These are phyloP conservation scores for Willowsia nigromaculata DNA, from an alignment of 2,888 invertebrate genomes.

Conservation along the genomic window DNA sequence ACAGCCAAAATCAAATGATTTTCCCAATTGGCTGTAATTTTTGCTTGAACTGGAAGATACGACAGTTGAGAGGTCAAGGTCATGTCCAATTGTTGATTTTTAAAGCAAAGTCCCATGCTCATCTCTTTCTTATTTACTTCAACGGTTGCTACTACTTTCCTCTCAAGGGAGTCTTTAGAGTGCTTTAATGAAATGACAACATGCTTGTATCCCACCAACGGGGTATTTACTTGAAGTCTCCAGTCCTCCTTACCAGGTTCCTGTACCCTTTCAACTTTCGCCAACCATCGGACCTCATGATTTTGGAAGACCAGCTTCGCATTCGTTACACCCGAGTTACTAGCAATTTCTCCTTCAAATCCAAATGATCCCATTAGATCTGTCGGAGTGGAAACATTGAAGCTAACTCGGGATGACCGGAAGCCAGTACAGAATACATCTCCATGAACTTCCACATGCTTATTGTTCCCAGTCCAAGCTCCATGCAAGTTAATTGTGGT, in stretches of 20 bases:
- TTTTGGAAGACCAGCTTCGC: constrained; percentile 74
- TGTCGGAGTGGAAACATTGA: constrained; percentile 74
- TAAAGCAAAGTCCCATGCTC: constrained; percentile 17
- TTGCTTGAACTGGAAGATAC: constrained; percentile 48
- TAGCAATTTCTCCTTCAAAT: constrained; percentile 65
- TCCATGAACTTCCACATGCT: constrained; percentile 73
- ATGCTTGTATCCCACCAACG: constrained; percentile 73
- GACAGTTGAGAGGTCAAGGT: constrained; percentile 53
- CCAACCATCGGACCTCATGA: constrained; percentile 73
- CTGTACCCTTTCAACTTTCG: constrained; percentile 69
- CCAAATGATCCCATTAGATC: constrained; percentile 68
- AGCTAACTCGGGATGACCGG: constrained; percentile 60
- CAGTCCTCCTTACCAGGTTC: constrained; percentile 35
- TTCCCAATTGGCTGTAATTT: constrained; percentile 47
- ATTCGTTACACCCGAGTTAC: neutral
- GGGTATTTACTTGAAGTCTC: constrained; percentile 73
- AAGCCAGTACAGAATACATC: constrained; percentile 70
- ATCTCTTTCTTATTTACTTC: constrained; percentile 64
- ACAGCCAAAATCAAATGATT: constrained; percentile 43
- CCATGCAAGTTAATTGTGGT: constrained; percentile 42
- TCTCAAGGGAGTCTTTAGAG: neutral
- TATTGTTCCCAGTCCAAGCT: constrained; percentile 66
- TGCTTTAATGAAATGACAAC: constrained; percentile 62
- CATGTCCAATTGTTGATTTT: constrained; percentile 37
- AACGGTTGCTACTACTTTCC: constrained; percentile 9